phyloP scores from a whole-genome alignment of 2,888 invertebrate genomes.

The Pantelozetes paolii region DNA sequence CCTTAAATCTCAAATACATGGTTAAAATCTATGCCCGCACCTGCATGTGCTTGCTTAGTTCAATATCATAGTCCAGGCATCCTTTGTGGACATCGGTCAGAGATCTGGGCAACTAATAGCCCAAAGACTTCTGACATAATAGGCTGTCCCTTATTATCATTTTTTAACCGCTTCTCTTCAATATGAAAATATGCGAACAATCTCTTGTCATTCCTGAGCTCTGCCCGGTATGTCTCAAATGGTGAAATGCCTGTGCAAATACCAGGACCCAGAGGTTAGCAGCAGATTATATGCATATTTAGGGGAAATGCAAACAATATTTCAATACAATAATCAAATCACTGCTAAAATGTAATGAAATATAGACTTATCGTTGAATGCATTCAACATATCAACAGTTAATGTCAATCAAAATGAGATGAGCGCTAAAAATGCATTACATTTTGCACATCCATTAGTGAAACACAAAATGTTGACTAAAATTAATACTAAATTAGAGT shows the following conservation, averaged over 20 bases:
- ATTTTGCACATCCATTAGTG: too few species aligned
- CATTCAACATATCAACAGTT: too few species aligned
- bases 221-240: neutral
- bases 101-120: constrained; percentile 30
- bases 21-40: constrained; percentile 22
- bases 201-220: neutral
- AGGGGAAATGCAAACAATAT: constrained; percentile 2
- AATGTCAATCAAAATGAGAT: too few species aligned
- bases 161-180: constrained; percentile 27
- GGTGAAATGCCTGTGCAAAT: neutral
- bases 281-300: constrained; percentile 16
- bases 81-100: constrained; percentile 35
- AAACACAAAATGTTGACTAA: too few species aligned
- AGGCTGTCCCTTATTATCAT: neutral
- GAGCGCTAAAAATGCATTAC: too few species aligned
- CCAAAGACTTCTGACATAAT: constrained; percentile 28
- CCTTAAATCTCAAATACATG: neutral
- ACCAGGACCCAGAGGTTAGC: neutral
- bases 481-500: too few species aligned
- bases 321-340: neutral
- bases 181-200: constrained; percentile 24
- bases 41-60: constrained; percentile 15
- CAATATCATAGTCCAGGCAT: constrained; percentile 18
- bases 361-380: too few species aligned
- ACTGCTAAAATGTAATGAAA: neutral